Percentiles rank a stretch among this genome's conserved stretches.
Conservation (phyloP, 2,797 vertebrate genomes). For the Xiphorhynchus erythropygius region DNA sequence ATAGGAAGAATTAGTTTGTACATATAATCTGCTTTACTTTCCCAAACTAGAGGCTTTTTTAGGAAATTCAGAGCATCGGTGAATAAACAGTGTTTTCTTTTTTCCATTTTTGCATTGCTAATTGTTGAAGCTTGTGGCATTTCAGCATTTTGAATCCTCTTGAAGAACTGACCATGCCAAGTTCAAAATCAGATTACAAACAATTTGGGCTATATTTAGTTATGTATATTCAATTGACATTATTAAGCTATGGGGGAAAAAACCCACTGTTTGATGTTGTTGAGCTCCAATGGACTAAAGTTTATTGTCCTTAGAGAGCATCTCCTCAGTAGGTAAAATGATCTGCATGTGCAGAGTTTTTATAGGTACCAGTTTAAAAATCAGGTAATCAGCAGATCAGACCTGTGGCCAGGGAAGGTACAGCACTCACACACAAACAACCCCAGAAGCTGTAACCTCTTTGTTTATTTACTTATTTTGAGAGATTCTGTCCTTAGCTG, state of each 20-base stretch:
- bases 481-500: neutral
- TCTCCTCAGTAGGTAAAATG: neutral
- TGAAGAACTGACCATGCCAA: constrained; percentile 7
- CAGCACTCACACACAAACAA: neutral
- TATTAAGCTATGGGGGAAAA: neutral
- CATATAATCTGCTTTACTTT: constrained; percentile 34
- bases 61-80: neutral
- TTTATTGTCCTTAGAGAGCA: neutral
- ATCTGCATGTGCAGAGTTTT: neutral
- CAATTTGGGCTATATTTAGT: constrained; percentile 3
- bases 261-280: neutral
- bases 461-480: neutral
- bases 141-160: neutral
- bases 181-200: constrained; percentile 11
- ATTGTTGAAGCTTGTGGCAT: neutral
- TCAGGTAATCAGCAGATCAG: neutral
- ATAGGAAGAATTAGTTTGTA: constrained; percentile 24
- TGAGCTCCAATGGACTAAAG: neutral
- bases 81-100: neutral
- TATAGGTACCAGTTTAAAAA: neutral
- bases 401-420: neutral
- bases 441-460: neutral
- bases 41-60: neutral
- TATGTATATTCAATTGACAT: neutral
- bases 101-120: neutral